phyloP scores from a whole-genome alignment of 1,140 invertebrate species.

The Scaptomyza pallida region DNA sequence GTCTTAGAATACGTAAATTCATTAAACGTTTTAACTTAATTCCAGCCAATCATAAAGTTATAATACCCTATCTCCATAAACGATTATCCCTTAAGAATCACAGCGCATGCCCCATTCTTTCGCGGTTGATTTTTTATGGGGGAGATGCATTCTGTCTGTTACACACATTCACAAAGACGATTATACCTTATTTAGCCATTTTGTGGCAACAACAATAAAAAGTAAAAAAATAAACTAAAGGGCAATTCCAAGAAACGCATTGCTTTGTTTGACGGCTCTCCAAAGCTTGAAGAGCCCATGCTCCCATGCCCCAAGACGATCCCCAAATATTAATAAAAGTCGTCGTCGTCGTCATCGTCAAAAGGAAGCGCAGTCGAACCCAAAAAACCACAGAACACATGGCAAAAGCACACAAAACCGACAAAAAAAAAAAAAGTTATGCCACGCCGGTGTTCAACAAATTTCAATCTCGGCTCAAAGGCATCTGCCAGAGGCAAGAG shows the following conservation, averaged over 20 bases:
- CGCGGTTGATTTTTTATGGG: constrained; percentile 25
- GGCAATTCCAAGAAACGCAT: constrained; percentile 73
- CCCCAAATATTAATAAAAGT: constrained; percentile 81
- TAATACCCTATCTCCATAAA: too few species aligned
- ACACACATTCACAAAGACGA: constrained; percentile 5
- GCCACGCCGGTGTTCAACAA: constrained; percentile 79
- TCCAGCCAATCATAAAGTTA: too few species aligned
- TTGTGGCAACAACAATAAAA: constrained; percentile 22
- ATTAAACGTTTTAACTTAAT: too few species aligned
- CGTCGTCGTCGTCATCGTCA: constrained; percentile 80
- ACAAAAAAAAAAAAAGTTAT: constrained; percentile 54
- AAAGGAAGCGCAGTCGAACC: constrained; percentile 71
- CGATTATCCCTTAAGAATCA: background rate
- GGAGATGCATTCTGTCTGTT: too few species aligned
- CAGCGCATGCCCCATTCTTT: constrained; percentile 1
- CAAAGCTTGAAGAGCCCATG: too few species aligned
- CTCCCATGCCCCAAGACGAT: constrained; percentile 52
- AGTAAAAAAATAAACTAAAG: background rate
- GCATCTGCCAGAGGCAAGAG: constrained; percentile 19
- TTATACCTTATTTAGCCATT: too few species aligned
- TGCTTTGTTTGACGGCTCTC: constrained; percentile 61
- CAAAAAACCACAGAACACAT: constrained; percentile 33
- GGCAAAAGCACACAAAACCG: background rate
- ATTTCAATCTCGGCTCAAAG: constrained; percentile 80
- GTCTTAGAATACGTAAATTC: too few species aligned